Conservation (phyloP, 2,113 vertebrate species). For the Enhydra lutris region DNA sequence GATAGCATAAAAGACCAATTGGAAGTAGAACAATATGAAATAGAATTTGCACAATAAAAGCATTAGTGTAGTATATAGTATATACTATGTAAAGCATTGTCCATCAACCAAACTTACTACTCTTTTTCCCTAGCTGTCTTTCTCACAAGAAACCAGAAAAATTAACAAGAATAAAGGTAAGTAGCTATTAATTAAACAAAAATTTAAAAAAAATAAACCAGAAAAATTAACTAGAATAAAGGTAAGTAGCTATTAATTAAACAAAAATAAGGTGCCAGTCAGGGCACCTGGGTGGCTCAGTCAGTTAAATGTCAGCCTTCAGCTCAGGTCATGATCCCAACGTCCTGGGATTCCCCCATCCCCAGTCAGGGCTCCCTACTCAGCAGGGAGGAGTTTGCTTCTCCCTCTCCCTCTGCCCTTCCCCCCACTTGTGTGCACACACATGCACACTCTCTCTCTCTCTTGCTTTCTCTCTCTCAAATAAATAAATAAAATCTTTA, state of each 20-base stretch:
- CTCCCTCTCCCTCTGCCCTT: not conserved
- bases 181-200: too few species aligned
- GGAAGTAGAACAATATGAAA: not conserved
- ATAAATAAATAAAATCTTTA: not conserved
- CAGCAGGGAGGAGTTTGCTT: not conserved
- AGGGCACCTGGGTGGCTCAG: not conserved
- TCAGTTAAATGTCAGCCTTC: not conserved
- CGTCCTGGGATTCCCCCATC: not conserved
- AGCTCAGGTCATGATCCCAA: not conserved
- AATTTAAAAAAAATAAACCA: too few species aligned
- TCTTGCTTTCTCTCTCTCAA: not conserved
- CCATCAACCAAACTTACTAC: not conserved
- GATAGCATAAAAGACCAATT: not conserved
- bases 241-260: not conserved
- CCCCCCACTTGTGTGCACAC: not conserved
- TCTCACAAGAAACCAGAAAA: not conserved
- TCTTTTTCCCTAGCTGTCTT: not conserved
- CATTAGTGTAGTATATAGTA: not conserved
- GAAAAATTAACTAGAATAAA: not conserved
- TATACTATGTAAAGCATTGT: not conserved
- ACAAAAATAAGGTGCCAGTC: not conserved
- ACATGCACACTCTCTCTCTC: not conserved
- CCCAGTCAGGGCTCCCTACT: not conserved
- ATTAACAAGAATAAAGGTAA: not conserved
- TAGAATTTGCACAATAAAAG: not conserved